phyloP scores from a whole-genome alignment of 1,140 invertebrate genomes.

The Bombyx mandarina region DNA sequence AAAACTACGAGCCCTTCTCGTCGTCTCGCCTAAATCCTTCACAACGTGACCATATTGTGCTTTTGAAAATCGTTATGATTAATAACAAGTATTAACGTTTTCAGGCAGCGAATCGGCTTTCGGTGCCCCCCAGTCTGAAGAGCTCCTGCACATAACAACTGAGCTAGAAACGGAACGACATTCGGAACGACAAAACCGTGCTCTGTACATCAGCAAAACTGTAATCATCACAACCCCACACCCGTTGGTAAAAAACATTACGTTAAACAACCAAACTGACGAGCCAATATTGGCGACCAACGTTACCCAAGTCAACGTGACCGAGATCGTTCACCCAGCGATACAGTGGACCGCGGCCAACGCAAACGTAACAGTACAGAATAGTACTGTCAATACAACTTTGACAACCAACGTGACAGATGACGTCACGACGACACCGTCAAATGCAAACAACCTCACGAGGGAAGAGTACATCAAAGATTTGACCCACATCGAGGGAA shows the following conservation, averaged over 20 bases:
- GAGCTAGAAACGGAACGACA: slow-evolving; percentile 26
- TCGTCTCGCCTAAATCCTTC: no score
- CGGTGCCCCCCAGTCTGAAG: slow-evolving; percentile 50
- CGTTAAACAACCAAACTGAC: slow-evolving; percentile 20
- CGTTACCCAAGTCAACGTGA: slow-evolving; percentile 19
- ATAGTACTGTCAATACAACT: slow-evolving; percentile 15
- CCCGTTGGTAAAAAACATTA: slow-evolving; percentile 17
- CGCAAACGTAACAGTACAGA: slow-evolving; percentile 6
- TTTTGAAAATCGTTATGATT: no score
- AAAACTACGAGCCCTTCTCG: no score
- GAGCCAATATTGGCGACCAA: slow-evolving; percentile 12
- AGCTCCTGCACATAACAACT: slow-evolving; percentile 25
- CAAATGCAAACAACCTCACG: slow-evolving; percentile 44
- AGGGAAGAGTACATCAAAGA: slow-evolving; percentile 46
- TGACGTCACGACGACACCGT: slow-evolving; percentile 32
- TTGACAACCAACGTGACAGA: slow-evolving; percentile 21
- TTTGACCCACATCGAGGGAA: slow-evolving; percentile 30
- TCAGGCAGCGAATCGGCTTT: slow-evolving; percentile 36
- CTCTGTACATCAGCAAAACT: slow-evolving; percentile 56
- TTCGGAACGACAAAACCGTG: slow-evolving; percentile 42
- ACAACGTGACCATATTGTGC: no score
- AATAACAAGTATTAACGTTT: slow-evolving; percentile 18
- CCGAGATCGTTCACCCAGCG: slow-evolving; percentile 22
- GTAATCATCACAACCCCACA: slow-evolving; percentile 15
- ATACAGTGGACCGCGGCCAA: slow-evolving; percentile 41